Percentiles rank a stretch among this genome's conserved stretches.
These are phyloP conservation scores for Delphinapterus leucas DNA, from an alignment of 2,113 vertebrate species.

Conservation along the genomic window DNA sequence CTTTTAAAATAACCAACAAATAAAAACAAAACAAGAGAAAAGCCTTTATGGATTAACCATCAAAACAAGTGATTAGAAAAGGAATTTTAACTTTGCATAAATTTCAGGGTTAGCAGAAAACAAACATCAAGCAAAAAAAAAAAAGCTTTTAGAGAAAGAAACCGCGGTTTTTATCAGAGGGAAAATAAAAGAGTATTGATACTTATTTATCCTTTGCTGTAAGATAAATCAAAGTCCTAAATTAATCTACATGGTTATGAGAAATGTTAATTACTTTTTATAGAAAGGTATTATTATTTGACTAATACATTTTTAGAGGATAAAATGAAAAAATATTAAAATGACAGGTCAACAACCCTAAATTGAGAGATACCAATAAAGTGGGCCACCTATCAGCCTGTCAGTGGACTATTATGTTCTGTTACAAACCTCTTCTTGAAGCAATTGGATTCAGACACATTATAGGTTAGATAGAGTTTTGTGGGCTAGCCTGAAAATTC, in stretches of 20 bases:
- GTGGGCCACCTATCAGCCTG: not conserved
- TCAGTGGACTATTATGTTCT: slow-evolving; percentile 18
- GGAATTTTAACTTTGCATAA: slow-evolving; percentile 1
- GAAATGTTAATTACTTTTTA: not conserved
- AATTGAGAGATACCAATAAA: slow-evolving; percentile 29
- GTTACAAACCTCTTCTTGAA: slow-evolving; percentile 55
- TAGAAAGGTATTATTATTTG: slow-evolving; percentile 22
- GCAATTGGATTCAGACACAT: slow-evolving; percentile 50
- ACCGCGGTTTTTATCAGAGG: not conserved
- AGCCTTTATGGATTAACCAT: not conserved
- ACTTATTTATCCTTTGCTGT: slow-evolving; percentile 18
- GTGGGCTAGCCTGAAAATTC: slow-evolving; percentile 44
- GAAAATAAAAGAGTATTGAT: not conserved
- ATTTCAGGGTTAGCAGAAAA: not conserved
- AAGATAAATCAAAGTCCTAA: slow-evolving; percentile 27
- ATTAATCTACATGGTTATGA: slow-evolving; percentile 26
- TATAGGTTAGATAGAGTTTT: slow-evolving; percentile 46
- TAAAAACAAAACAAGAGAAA: slow-evolving; percentile 35
- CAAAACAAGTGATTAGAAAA: slow-evolving; percentile 31
- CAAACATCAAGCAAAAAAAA: not conserved
- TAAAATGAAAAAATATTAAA: slow-evolving; percentile 38
- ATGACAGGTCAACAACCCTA: not conserved
- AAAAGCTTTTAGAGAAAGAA: not conserved
- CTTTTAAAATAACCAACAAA: slow-evolving; percentile 37
- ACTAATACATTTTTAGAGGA: not conserved